A percentile compares a stretch with the other conserved stretches of the same genome.
Conservation (phyloP, 2,888 invertebrate species). For the Notodonta ziczac region DNA sequence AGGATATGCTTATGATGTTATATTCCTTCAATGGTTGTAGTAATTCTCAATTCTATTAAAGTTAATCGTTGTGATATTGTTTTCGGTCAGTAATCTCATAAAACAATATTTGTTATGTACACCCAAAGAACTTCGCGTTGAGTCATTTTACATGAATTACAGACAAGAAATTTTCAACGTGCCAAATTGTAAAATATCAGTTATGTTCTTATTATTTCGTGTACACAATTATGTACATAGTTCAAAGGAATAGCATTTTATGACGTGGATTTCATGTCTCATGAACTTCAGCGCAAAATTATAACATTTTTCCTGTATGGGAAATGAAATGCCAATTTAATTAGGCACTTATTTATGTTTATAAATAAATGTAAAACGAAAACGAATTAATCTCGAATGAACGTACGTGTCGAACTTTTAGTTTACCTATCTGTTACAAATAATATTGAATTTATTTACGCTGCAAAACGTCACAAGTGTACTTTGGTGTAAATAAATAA, state of each 20-base stretch:
- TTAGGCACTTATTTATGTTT: conserved; percentile 26
- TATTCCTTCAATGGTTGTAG: conserved; percentile 39
- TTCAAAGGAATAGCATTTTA: conserved; percentile 36
- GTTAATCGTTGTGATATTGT: conserved; percentile 59
- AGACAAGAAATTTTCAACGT: conserved; percentile 55
- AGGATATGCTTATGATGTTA: too few relatives aligned
- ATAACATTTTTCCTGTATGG: conserved; percentile 23
- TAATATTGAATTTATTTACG: conserved; percentile 51
- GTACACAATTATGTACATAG: conserved; percentile 39
- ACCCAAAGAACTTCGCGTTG: conserved; percentile 61
- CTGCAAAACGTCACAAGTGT: conserved; percentile 78
- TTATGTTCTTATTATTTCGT: conserved; percentile 41
- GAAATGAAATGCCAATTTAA: conserved; percentile 29
- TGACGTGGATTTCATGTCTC: conserved; percentile 39
- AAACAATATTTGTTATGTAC: conserved; percentile 48
- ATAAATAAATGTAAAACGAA: conserved; percentile 31
- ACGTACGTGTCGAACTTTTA: conserved; percentile 26
- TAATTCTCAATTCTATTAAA: conserved; percentile 52
- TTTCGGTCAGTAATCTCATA: conserved; percentile 68
- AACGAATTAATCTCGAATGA: conserved; percentile 38
- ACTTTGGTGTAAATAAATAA: conserved; percentile 83
- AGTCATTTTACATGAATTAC: conserved; percentile 37
- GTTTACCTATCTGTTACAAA: conserved; percentile 22
- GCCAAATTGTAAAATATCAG: conserved; percentile 71
- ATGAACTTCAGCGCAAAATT: conserved; percentile 19